Conservation (phyloP, 2,113 vertebrate species). For the Paradoxurus hermaphroditus region DNA sequence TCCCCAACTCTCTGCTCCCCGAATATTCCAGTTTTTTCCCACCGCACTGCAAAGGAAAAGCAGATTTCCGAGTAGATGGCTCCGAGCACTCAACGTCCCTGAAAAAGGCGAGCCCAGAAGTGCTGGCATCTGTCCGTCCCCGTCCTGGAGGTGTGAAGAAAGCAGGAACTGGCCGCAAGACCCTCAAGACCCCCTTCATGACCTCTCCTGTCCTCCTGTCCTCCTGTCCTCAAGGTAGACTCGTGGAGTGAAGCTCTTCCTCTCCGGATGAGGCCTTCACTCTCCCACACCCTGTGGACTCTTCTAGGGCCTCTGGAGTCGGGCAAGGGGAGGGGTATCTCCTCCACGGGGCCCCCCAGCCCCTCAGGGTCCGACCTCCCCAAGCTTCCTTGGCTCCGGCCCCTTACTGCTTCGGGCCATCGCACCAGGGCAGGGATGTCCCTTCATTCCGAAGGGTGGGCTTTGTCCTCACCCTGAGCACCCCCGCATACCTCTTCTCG, state of each 20-base stretch:
- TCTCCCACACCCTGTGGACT: not conserved
- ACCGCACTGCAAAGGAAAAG: not conserved
- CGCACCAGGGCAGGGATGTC: conserved; percentile 54
- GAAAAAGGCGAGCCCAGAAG: not conserved
- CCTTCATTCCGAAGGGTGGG: conserved; percentile 42
- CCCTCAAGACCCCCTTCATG: not conserved
- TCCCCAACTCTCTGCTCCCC: not conserved
- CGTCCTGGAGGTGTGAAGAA: not conserved
- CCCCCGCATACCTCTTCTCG: not conserved
- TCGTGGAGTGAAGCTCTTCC: not conserved
- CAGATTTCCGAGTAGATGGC: not conserved
- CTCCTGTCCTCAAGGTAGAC: not conserved
- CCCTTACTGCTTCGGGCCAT: conserved; percentile 90
- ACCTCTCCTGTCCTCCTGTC: not conserved
- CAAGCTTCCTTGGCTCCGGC: conserved; percentile 77
- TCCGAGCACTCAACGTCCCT: not conserved
- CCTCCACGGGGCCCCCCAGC: conserved; percentile 89
- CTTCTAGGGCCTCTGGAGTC: not conserved
- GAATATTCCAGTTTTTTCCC: not conserved
- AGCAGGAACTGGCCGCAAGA: not conserved
- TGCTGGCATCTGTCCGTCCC: not conserved
- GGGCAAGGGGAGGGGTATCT: conserved; percentile 67
- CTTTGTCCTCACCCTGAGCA: not conserved
- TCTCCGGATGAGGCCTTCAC: not conserved
- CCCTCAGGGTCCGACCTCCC: conserved; percentile 81